Evolutionary conservation across 2,113 vertebrate species (phyloP), one percentile per base, ranked within the genome.

Genomic region (Oophaga pumilio): DNA sequence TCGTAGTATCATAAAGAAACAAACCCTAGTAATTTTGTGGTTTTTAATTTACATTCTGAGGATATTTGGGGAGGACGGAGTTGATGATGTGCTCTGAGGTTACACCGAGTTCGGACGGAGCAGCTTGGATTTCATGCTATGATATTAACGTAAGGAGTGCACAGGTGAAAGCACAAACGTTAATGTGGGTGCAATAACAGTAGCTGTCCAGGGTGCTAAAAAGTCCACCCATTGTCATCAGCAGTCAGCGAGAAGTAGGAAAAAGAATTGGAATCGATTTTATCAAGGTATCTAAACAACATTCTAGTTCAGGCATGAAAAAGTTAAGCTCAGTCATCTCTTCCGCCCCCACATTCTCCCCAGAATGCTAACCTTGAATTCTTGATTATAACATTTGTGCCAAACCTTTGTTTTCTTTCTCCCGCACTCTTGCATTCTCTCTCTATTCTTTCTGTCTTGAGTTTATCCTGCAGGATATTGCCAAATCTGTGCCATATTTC

Each of bases 401-500:
- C 87, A 88, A 84, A 83, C 80, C 87, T 84, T 87, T 88, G 87
- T 88, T 88, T 88, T 88, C 80, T 77, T 84, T 88, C 50, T 79
- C 76, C 33, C 26, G 71, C 26, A 64, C 74, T 87, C 76, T 68
- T 64, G 43, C 52, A 64, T 50, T 76, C 85, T 76, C 71, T 76
- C 66, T 60, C 60, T 33, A 64, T 82, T 81, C 57, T 64, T 68
- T 84, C 87, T 88, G 87, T 84, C 80, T 83, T 88, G 24, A 88
- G 87, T 84, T 88, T 88, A 88, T 88, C 81, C 87, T 88, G 80
- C 87, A 77, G 87, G 87, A 88, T 88, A 84, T 88, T 88, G 87
- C 87, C 87, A 88, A 84, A 66, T 60, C 80, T 88, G 71, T 88
- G 87, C 87, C 87, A 88, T 88, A 88, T 88, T 88, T 88, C 68